These are phyloP conservation scores for Puntigrus tetrazona DNA, from an alignment of 2,113 vertebrate species.

Conservation along the genomic window DNA sequence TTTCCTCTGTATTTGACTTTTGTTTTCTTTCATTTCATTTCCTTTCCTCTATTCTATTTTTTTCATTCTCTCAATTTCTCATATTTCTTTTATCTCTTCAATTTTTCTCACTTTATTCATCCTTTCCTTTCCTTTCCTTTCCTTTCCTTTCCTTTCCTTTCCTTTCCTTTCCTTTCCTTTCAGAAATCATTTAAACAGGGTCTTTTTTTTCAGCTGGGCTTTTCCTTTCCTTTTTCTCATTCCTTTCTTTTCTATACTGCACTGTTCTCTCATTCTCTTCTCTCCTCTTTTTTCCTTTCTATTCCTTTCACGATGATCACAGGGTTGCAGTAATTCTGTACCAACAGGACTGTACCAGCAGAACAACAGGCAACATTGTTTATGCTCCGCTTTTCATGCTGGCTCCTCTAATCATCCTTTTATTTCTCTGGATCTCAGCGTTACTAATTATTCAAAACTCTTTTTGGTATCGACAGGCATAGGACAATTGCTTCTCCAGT, in stretches of 20 bases:
- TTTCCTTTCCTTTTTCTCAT: background rate
- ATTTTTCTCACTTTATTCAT: background rate
- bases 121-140: no score
- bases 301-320: background rate
- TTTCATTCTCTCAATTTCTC: background rate
- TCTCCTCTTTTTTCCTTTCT: background rate
- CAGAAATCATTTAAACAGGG: background rate
- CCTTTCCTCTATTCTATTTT: background rate
- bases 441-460: conserved; percentile 11
- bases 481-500: conserved; percentile 19
- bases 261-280: background rate
- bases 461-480: background rate
- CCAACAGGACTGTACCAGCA: background rate
- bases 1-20: background rate
- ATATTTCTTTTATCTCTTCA: background rate
- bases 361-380: conserved; percentile 27
- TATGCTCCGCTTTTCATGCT: background rate
- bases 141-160: background rate
- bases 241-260: background rate
- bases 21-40: background rate
- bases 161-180: background rate
- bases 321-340: conserved; percentile 2
- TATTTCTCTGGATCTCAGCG: background rate
- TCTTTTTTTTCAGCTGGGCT: background rate
- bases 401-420: background rate